These are phyloP conservation scores for Sialia sialis DNA, from an alignment of 2,113 vertebrate genomes.

Conservation along the genomic window DNA sequence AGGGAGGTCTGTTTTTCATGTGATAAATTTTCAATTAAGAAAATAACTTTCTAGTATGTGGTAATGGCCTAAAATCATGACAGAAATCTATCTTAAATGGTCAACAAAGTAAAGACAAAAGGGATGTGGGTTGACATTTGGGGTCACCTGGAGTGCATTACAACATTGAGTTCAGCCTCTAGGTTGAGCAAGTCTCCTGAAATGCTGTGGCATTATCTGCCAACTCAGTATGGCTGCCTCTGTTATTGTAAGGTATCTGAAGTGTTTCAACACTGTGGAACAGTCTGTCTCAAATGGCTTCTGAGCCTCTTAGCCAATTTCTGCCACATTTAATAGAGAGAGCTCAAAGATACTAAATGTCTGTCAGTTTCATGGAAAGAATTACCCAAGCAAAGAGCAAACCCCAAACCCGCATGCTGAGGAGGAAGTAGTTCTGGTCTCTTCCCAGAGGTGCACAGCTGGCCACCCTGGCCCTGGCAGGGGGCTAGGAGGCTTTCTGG, in stretches of 20 bases:
- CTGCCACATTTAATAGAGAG: not conserved
- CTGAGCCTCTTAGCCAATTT: not conserved
- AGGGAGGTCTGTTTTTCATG: not conserved
- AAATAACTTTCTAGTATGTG: not conserved
- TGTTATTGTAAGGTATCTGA: not conserved
- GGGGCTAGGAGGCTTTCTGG: not conserved
- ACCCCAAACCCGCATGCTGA: not conserved
- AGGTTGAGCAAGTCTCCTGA: not conserved
- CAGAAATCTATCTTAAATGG: not conserved
- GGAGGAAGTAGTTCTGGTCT: not conserved
- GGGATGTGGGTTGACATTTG: rapidly evolving
- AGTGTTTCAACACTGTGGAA: not conserved
- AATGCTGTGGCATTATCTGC: not conserved
- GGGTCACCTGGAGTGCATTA: not conserved
- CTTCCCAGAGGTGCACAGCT: not conserved
- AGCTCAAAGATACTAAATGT: not conserved
- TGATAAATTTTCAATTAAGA: not conserved
- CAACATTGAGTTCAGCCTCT: not conserved
- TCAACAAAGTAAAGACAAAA: not conserved
- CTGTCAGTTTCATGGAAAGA: not conserved
- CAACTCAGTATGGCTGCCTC: not conserved
- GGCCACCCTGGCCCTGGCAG: not conserved
- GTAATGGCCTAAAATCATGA: not conserved
- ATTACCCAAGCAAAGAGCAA: not conserved
- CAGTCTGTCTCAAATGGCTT: not conserved